Conservation (phyloP, 1,140 invertebrate genomes). For the Drosophila oshimai region DNA sequence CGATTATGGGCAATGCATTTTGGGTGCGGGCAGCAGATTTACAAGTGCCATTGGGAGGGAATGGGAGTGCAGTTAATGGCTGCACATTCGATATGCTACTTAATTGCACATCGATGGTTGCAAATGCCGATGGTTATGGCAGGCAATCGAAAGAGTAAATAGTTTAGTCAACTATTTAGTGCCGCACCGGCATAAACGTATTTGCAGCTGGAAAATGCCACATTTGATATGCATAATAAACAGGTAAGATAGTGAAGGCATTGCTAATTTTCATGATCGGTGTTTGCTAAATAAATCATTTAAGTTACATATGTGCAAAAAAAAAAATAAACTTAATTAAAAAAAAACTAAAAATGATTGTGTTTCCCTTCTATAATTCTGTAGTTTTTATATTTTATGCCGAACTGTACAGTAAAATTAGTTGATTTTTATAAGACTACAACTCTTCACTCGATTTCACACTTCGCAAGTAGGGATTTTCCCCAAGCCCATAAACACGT, state of each 20-base stretch:
- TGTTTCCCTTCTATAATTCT: no score
- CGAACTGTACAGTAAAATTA: no score
- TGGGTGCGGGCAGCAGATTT: conserved; percentile 32
- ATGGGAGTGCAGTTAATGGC: conserved; percentile 13
- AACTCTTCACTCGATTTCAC: neutral
- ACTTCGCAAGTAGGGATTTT: neutral
- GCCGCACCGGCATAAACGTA: neutral
- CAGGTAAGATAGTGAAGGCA: neutral
- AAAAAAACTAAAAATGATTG: no score
- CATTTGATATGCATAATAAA: neutral
- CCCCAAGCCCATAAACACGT: neutral
- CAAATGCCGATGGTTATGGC: neutral
- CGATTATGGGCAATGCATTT: conserved; percentile 39
- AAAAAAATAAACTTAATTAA: no score
- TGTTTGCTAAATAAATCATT: no score
- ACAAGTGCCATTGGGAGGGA: conserved; percentile 16
- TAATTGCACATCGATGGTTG: conserved; percentile 23
- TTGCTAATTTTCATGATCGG: neutral
- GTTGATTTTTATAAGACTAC: neutral
- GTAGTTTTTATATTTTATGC: no score
- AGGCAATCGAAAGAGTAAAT: neutral
- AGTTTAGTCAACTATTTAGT: neutral
- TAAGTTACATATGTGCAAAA: no score
- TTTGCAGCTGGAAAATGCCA: neutral
- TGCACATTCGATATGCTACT: conserved; percentile 39